Evolutionary conservation across 2,797 vertebrate species (phyloP).

Genomic region (Syngnathus acus): DNA sequence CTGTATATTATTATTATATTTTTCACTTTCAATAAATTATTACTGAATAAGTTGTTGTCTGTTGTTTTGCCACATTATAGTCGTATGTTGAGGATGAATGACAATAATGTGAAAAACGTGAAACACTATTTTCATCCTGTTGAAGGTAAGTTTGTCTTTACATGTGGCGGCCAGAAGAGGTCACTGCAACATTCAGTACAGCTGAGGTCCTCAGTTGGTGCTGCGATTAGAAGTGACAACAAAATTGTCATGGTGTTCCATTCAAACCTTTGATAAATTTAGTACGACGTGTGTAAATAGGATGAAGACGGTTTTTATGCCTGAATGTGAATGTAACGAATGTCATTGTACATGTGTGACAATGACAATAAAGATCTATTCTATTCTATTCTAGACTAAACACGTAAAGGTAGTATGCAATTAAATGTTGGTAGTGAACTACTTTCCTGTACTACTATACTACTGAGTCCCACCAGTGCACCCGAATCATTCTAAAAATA

Average conservation of each 20-base stretch:
- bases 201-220: too few species aligned
- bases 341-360: too few species aligned
- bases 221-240: neutral
- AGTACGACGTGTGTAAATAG: neutral
- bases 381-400: too few species aligned
- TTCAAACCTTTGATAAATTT: neutral
- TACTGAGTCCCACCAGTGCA: neutral
- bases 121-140: neutral
- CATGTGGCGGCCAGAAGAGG: slow-evolving; percentile 33
- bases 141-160: slow-evolving; percentile 13
- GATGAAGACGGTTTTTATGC: neutral
- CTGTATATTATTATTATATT: slow-evolving; percentile 12
- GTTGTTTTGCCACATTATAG: neutral
- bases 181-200: slow-evolving; percentile 13
- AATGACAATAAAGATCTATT: too few species aligned
- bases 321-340: too few species aligned
- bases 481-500: neutral
- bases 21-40: slow-evolving; percentile 26
- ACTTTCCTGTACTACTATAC: neutral
- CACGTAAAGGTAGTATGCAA: too few species aligned
- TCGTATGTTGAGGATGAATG: neutral
- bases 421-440: too few species aligned
- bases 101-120: neutral
- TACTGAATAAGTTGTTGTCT: slow-evolving; percentile 2
- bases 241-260: neutral